Evolutionary conservation across 1,140 invertebrate species (phyloP).

Genomic region (Caenorhabditis tropicalis): DNA sequence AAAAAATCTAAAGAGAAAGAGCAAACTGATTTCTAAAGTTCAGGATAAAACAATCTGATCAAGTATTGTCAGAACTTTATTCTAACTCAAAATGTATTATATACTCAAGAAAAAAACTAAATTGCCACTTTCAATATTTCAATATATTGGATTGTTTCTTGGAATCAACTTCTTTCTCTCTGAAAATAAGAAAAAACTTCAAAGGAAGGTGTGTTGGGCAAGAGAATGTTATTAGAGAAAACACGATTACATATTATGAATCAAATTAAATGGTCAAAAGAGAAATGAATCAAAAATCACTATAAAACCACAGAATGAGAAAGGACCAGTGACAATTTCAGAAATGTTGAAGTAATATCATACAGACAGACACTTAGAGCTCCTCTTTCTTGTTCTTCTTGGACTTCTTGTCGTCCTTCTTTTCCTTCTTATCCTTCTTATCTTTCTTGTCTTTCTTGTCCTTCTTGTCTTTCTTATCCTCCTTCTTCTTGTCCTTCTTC

Average conservation of each 20-base stretch:
- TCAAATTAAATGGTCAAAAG: background rate
- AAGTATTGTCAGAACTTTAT: too few relatives aligned
- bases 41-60: too few relatives aligned
- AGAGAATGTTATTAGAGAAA: background rate
- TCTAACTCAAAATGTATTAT: too few relatives aligned
- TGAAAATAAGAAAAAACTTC: background rate
- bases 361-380: constrained; percentile 42
- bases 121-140: too few relatives aligned
- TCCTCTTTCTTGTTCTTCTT: constrained; percentile 52
- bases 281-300: background rate
- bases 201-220: background rate
- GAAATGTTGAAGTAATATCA: background rate
- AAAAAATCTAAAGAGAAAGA: too few relatives aligned
- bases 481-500: constrained; percentile 54
- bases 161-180: too few relatives aligned
- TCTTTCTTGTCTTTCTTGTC: constrained; percentile 54
- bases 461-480: constrained; percentile 55
- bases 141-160: too few relatives aligned
- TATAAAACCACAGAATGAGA: constrained; percentile 14
- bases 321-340: background rate
- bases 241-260: background rate
- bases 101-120: too few relatives aligned
- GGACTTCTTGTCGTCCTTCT: constrained; percentile 52
- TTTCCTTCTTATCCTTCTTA: constrained; percentile 52
- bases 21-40: too few relatives aligned